Base-by-base conservation (phyloP, 2,888 invertebrate species). In the Apamea sordens region DNA sequence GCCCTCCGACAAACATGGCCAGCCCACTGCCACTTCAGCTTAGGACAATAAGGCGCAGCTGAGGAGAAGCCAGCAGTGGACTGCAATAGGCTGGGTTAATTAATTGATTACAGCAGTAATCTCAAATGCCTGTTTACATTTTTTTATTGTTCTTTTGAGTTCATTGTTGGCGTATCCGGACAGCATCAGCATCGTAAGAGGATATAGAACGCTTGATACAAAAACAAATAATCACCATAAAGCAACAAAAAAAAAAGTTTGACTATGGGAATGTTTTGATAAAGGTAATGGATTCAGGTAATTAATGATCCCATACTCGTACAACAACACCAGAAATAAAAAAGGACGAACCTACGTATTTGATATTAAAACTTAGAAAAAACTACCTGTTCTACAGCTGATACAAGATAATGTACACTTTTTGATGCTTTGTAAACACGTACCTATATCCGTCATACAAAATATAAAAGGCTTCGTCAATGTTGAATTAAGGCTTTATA, bases 401-500 rank as follows among this genome's bases (percentile, higher is more conserved):
- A 76, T 85, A 64, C 28, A 69, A 70, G 69, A 80, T 65, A 63
- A 80, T 70, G 28, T n/a, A n/a, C 61, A 65, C 21, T 73, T 83
- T 83, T 77, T 77, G 41, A 61, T 75, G 59, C 32, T 80, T 75
- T 69, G 75, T 86, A 77, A 77, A 77, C 67, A 76, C 8, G 71
- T 61, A n/a, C n/a, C n/a, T n/a, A 70, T 77, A 76, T 67, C 53
- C 53, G 71, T 53, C 59, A 78, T 75, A 67, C 64, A 80, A 75
- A n/a, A n/a, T n/a, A 77, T 75, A 73, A 56, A 73, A 63, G 41
- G 65, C 76, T 84, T 64, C 44, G 8, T 68, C 41, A 68, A 73
- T 80, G 53, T 69, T 68, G 21, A 74, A 24, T 61, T 68, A 76
- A 90, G 88, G 89, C 90, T 91, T 80, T 85, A 50, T 50, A 56